Evolutionary conservation across 2,888 invertebrate genomes (phyloP), one percentile per base, ranked within the genome.

Genomic region (Phlogophora meticulosa): DNA sequence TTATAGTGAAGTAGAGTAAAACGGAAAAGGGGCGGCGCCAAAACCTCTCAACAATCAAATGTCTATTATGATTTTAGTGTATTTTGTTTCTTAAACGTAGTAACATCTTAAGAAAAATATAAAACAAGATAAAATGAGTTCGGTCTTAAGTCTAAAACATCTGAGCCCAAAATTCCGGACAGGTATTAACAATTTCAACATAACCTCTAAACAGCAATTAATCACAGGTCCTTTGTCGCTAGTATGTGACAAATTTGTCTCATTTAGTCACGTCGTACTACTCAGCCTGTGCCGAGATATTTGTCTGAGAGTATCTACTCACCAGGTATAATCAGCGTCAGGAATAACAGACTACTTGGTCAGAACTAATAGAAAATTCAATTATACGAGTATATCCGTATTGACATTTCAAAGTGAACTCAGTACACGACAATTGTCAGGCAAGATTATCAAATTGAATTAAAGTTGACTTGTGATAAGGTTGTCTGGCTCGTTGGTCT

Each of bases 161-260:
- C 2, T 36, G 7, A 42, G 20, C 49, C 28, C 32, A 9, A 48
- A 36, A 75, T 45, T 64, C 43, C 22, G 5, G 22, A 43, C 68
- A 71, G 64, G 61, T 71, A 69, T 51, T 32, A 51, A 61, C 65
- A 75, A 38, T 61, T 13, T 20, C 51, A 57, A 62, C 72, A 58
- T 73, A 70, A 69, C 72, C 65, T 64, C 65, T 51, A 38, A 49
- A 55, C 58, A 57, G 43, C 58, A 48, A 80, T 81, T 81, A 80
- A 81, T 81, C 77, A 71, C 58, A 38, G 43, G 36, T 13, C 51
- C 45, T 70, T 71, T 67, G 74, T 63, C 42, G 56, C 57, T 22
- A 36, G 55, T 61, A 45, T 67, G 70, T 49, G 74, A 78, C 67
- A 64, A 78, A 78, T 78, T 78, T 74, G 66, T 56, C 62, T 59